A percentile compares a stretch with the other conserved stretches of the same genome.
These are phyloP conservation scores for Drosophila algonquin DNA, from an alignment of 2,888 invertebrate genomes.

Conservation along the genomic window DNA sequence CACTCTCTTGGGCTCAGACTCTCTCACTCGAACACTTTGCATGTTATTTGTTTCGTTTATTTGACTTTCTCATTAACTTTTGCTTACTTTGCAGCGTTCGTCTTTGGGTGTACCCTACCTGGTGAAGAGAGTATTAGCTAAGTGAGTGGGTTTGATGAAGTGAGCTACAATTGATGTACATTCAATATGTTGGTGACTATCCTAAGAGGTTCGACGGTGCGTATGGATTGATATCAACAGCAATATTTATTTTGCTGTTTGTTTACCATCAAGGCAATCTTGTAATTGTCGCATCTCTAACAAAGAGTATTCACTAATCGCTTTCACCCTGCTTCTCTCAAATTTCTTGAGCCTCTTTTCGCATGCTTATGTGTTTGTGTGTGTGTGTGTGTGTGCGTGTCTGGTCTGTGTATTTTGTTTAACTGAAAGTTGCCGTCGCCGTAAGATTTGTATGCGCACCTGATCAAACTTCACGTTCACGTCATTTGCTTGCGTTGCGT, in stretches of 20 bases:
- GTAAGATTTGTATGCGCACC: conserved; percentile 77
- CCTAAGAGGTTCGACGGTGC: no score
- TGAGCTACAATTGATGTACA: neutral
- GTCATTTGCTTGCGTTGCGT: conserved; percentile 67
- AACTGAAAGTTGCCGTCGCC: conserved; percentile 69
- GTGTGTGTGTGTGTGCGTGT: conserved; percentile 4
- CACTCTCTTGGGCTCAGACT: conserved; percentile 29
- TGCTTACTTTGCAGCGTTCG: conserved; percentile 60
- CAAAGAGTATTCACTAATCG: conserved; percentile 11
- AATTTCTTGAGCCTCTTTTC: conserved; percentile 23
- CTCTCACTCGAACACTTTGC: conserved; percentile 63
- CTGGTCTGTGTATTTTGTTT: conserved; percentile 46
- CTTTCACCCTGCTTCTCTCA: neutral
- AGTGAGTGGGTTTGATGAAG: neutral
- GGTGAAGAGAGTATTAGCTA: neutral
- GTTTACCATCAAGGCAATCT: neutral
- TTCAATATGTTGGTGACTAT: no score
- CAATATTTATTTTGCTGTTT: neutral
- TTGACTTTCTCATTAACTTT: conserved; percentile 80
- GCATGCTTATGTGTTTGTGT: conserved; percentile 1
- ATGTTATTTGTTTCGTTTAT: conserved; percentile 75
- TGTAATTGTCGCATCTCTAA: no score
- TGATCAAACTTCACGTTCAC: conserved; percentile 76
- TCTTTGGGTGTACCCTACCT: conserved; percentile 26
- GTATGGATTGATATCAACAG: no score